Conservation (phyloP, 1,140 invertebrate species). For the Periplaneta americana region DNA sequence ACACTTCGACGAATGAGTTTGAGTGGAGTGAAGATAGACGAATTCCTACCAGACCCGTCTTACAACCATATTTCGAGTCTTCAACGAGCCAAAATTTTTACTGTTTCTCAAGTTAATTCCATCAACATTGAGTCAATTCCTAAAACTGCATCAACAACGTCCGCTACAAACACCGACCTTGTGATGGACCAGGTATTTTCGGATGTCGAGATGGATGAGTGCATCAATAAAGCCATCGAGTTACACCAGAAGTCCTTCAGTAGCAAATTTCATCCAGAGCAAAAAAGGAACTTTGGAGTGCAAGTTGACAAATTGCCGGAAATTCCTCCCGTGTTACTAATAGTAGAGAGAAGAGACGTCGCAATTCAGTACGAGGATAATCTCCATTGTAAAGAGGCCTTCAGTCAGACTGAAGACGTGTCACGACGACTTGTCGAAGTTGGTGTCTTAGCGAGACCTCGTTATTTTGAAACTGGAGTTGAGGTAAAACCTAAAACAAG, state of each 20-base stretch:
- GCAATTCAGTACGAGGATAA: neutral
- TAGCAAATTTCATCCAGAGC: neutral
- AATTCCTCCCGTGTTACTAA: neutral
- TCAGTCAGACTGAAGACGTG: slow-evolving; percentile 33
- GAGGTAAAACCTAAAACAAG: slow-evolving; percentile 36
- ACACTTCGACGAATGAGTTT: neutral
- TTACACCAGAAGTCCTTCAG: neutral
- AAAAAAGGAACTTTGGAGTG: neutral
- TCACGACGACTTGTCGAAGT: slow-evolving; percentile 35
- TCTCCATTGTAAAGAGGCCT: neutral
- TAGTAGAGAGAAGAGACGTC: neutral
- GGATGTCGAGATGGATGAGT: neutral
- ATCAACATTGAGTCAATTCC: neutral
- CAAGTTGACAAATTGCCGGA: neutral
- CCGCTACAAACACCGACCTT: neutral
- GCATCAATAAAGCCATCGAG: neutral
- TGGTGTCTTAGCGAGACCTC: slow-evolving; percentile 37
- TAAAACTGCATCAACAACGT: neutral
- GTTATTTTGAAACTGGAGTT: slow-evolving; percentile 30
- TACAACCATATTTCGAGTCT: neutral
- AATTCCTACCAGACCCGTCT: slow-evolving; percentile 10
- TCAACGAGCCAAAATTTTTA: neutral
- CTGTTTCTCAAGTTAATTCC: neutral
- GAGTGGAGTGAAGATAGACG: neutral
- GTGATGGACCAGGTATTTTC: neutral